Conservation (phyloP, 2,113 vertebrate species). For the Zootoca vivipara region DNA sequence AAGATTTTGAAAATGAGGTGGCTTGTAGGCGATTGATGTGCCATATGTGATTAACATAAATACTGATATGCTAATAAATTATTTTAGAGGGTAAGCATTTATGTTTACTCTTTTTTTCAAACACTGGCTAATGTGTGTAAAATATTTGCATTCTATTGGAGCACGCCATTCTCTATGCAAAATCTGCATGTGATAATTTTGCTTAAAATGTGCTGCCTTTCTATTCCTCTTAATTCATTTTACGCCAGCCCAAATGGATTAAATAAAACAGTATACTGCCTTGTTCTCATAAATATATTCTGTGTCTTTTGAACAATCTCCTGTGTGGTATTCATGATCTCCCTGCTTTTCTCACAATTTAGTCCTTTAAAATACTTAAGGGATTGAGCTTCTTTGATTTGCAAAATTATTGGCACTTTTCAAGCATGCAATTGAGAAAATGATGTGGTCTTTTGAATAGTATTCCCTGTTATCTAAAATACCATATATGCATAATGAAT, state of each 20-base stretch:
- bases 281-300: background rate
- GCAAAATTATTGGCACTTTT: background rate
- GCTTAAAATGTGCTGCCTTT: background rate
- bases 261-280: background rate
- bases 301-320: background rate
- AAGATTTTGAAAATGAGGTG: background rate
- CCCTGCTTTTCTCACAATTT: background rate
- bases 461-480: background rate
- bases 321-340: background rate
- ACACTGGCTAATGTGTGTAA: background rate
- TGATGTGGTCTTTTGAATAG: background rate
- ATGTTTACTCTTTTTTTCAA: background rate
- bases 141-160: background rate
- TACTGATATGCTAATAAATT: background rate
- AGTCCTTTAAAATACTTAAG: background rate
- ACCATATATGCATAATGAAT: background rate
- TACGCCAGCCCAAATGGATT: background rate
- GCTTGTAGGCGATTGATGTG: background rate
- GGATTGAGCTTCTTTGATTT: background rate
- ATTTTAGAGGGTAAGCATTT: background rate
- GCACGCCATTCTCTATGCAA: background rate
- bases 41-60: background rate
- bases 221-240: background rate
- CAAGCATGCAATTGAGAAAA: background rate
- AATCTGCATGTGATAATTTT: background rate